phyloP scores from a whole-genome alignment of 2,113 vertebrate species.

The Labeo catla region DNA sequence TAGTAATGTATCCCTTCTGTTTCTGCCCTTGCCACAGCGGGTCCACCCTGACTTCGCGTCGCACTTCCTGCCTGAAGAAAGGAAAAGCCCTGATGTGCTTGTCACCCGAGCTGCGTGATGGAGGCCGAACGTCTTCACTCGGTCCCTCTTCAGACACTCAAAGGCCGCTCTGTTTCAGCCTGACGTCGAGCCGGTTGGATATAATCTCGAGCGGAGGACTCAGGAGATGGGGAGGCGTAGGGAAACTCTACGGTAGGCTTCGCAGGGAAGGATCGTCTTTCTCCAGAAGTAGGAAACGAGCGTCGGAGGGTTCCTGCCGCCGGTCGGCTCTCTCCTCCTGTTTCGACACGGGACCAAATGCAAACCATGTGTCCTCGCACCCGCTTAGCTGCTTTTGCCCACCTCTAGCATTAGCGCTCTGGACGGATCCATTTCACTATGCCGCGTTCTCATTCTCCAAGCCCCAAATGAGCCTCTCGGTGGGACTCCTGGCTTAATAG shows the following conservation, averaged over 20 bases:
- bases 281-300: constrained; percentile 76
- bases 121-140: constrained; percentile 59
- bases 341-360: constrained; percentile 72
- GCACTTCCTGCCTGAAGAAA: constrained; percentile 4
- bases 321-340: constrained; percentile 70
- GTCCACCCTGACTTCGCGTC: background rate
- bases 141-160: constrained; percentile 57
- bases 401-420: constrained; percentile 61
- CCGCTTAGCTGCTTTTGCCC: constrained; percentile 64
- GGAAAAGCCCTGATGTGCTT: constrained; percentile 4
- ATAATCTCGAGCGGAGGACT: constrained; percentile 62
- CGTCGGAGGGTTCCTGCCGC: constrained; percentile 75
- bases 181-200: constrained; percentile 66
- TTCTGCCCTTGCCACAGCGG: constrained; percentile 13
- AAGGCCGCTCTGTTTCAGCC: constrained; percentile 58
- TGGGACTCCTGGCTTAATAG: constrained; percentile 63
- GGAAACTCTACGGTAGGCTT: constrained; percentile 66
- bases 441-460: constrained; percentile 69
- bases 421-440: constrained; percentile 69
- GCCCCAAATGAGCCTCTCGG: constrained; percentile 51
- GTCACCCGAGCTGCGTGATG: constrained; percentile 52
- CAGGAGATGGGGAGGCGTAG: constrained; percentile 24
- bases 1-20: constrained; percentile 24
- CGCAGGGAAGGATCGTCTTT: constrained; percentile 68
- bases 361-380: constrained; percentile 78